phyloP scores from a whole-genome alignment of 35 echinoderm and acorn worm genomes.

The Strongylocentrotus purpuratus region DNA sequence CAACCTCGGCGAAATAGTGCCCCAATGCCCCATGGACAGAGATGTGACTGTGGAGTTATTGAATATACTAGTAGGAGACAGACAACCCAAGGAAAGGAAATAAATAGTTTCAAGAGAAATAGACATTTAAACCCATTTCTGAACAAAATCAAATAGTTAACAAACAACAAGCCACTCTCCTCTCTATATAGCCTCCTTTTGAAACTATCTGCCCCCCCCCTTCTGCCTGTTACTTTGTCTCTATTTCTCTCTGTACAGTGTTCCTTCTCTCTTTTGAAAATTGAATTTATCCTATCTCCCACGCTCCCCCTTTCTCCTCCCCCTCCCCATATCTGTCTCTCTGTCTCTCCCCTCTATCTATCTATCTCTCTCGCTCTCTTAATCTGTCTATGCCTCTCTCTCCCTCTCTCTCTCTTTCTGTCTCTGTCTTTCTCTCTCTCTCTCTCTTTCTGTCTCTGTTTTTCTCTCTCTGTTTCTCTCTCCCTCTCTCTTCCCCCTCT shows the following conservation, averaged over 20 bases:
- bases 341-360: not conserved
- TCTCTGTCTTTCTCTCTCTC: not conserved
- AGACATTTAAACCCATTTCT: too few relatives aligned
- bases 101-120: too few relatives aligned
- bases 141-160: too few relatives aligned
- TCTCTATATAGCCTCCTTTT: too few relatives aligned
- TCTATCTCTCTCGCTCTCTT: not conserved
- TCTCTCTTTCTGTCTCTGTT: not conserved
- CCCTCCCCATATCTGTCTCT: not conserved
- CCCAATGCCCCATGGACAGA: too few relatives aligned
- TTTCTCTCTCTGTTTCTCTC: not conserved
- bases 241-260: not conserved
- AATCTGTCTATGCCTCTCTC: too few relatives aligned
- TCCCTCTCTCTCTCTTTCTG: not conserved
- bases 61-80: too few relatives aligned
- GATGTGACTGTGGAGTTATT: too few relatives aligned
- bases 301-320: not conserved
- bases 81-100: too few relatives aligned
- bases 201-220: too few relatives aligned
- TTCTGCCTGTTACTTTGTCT: slow-evolving; percentile 7
- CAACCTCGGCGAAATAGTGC: too few relatives aligned
- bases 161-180: too few relatives aligned
- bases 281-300: not conserved
- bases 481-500: not conserved
- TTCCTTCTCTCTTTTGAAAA: not conserved